These are phyloP conservation scores for Apamea crenata DNA, from an alignment of 2,888 invertebrate genomes.

Conservation along the genomic window DNA sequence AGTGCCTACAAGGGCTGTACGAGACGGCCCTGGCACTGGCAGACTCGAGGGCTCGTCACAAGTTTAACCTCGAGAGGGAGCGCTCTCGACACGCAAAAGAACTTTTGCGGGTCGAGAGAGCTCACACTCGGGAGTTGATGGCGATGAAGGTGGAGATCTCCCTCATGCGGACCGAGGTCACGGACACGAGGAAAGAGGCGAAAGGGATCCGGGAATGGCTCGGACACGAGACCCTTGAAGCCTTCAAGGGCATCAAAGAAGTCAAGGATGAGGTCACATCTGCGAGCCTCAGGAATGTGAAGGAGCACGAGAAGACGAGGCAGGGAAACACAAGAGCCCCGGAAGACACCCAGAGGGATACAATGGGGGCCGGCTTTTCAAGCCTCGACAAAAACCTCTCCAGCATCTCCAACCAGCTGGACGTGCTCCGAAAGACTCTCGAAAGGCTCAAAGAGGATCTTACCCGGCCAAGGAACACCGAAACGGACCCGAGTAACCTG, in stretches of 20 bases:
- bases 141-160: background rate
- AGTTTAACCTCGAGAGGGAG: background rate
- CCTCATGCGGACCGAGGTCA: background rate
- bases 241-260: background rate
- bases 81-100: slow-evolving; percentile 1
- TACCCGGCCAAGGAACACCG: background rate
- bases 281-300: background rate
- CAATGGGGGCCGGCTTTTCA: background rate
- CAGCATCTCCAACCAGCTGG: slow-evolving; percentile 4
- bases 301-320: background rate
- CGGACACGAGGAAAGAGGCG: background rate
- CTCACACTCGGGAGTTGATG: background rate
- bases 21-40: background rate
- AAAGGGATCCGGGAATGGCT: background rate
- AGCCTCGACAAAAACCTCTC: background rate
- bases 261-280: background rate
- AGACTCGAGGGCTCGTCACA: background rate
- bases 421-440: background rate
- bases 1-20: slow-evolving; percentile 3
- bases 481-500: background rate
- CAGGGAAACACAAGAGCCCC: background rate
- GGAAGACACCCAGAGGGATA: background rate
- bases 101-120: background rate
- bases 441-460: background rate
- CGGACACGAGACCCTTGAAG: background rate